Conservation (phyloP, 2,888 invertebrate species). For the Thymelicus acteon region DNA sequence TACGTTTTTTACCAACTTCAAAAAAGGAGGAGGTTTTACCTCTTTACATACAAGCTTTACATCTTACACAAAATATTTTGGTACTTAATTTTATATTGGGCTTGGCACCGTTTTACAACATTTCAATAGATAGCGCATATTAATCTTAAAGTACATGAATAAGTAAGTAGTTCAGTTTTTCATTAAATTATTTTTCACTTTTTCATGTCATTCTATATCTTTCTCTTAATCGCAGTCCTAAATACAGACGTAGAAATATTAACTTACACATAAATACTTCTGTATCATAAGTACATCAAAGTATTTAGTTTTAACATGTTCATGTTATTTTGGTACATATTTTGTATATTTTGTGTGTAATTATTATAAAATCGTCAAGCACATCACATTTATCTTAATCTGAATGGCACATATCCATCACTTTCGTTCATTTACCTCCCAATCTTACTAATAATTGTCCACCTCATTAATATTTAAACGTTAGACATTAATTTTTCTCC, state of each 20-base stretch:
- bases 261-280: too few relatives aligned
- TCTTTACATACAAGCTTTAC: too few relatives aligned
- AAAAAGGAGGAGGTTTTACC: too few relatives aligned
- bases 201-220: too few relatives aligned
- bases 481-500: constrained; percentile 4
- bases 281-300: not conserved
- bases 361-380: constrained; percentile 14
- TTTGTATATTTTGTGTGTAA: constrained; percentile 1
- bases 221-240: constrained; percentile 14
- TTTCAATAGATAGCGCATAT: too few relatives aligned
- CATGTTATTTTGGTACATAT: constrained; percentile 1
- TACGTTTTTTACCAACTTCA: too few relatives aligned
- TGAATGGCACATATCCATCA: constrained; percentile 20
- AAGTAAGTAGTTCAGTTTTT: too few relatives aligned
- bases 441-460: constrained; percentile 8
- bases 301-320: constrained; percentile 1
- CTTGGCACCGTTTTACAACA: too few relatives aligned
- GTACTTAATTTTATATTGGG: too few relatives aligned
- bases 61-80: too few relatives aligned
- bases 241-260: not conserved
- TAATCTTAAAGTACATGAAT: too few relatives aligned
- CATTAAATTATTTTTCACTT: too few relatives aligned
- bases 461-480: constrained; percentile 12
- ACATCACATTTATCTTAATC: constrained; percentile 5
- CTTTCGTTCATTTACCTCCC: constrained; percentile 13